A percentile compares a stretch with the other conserved stretches of the same genome.
Conservation (phyloP, 92 coral and sea anemone genomes). For the Epizoanthus illoricatus region DNA sequence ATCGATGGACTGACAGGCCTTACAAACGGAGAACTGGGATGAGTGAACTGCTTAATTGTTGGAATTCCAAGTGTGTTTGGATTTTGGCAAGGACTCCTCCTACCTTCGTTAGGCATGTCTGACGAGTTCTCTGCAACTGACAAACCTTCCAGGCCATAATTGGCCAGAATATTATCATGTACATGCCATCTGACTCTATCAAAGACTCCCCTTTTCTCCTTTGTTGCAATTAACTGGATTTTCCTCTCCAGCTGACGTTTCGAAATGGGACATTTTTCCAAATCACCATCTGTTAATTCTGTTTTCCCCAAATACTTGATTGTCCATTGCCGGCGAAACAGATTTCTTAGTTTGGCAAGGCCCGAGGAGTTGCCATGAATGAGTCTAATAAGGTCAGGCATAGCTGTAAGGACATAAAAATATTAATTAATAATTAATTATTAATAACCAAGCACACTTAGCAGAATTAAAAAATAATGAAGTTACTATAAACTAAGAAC, state of each 20-base stretch:
- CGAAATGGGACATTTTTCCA: slow-evolving; percentile 80
- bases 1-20: slow-evolving; percentile 3
- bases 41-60: slow-evolving; percentile 33
- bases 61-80: slow-evolving; percentile 27
- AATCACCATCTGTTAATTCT: slow-evolving; percentile 51
- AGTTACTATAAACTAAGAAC: no score
- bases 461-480: no score
- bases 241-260: slow-evolving; percentile 87
- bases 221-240: slow-evolving; percentile 81
- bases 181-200: slow-evolving; percentile 93
- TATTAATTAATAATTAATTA: not conserved
- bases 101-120: slow-evolving; percentile 7
- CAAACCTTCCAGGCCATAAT: slow-evolving; percentile 51
- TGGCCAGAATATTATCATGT: slow-evolving; percentile 55
- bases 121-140: slow-evolving; percentile 24
- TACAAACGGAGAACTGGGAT: slow-evolving; percentile 15
- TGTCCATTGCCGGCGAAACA: slow-evolving; percentile 89
- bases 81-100: slow-evolving; percentile 31
- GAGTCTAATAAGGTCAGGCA: slow-evolving; percentile 80
- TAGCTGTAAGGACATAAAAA: slow-evolving; percentile 59
- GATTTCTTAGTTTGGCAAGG: slow-evolving; percentile 63
- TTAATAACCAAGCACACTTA: no score
- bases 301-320: slow-evolving; percentile 54
- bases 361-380: slow-evolving; percentile 88
- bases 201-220: slow-evolving; percentile 64